phyloP scores from a whole-genome alignment of 2,113 vertebrate species.

The Cyprinodon tularosa region DNA sequence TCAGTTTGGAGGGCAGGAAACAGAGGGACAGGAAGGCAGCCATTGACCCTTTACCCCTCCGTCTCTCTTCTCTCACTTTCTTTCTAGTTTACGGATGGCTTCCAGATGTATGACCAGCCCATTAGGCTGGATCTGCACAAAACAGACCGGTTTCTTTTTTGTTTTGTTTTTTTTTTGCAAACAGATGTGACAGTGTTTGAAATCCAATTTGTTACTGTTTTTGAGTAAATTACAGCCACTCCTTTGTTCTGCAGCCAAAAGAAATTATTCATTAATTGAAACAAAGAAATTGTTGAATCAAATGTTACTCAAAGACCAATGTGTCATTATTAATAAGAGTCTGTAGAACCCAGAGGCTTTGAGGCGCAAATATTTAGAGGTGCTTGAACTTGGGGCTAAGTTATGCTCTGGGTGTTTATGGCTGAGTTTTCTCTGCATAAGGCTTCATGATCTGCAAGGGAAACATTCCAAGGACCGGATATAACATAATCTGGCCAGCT shows the following conservation, averaged over 20 bases:
- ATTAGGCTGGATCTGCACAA: conserved; percentile 42
- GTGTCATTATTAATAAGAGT: conserved; percentile 15
- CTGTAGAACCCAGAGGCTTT: not conserved
- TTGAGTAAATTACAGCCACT: conserved; percentile 42
- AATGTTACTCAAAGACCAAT: conserved; percentile 15
- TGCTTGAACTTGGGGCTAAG: not conserved
- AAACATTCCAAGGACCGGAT: not conserved
- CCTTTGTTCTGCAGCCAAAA: conserved; percentile 36
- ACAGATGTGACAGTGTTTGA: conserved; percentile 43
- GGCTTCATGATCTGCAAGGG: not conserved
- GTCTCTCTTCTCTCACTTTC: conserved; percentile 12
- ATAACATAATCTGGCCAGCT: not conserved
- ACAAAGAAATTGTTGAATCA: conserved; percentile 31
- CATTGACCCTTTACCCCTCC: conserved; percentile 67
- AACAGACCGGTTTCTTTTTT: conserved; percentile 10
- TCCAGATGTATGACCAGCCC: conserved; percentile 72
- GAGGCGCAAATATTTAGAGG: not conserved
- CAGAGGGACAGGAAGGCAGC: conserved; percentile 64
- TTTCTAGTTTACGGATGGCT: conserved; percentile 64
- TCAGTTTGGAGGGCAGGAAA: conserved; percentile 59
- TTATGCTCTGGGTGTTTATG: not conserved
- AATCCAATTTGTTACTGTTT: conserved; percentile 54
- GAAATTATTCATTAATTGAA: conserved; percentile 18
- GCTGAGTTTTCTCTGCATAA: not conserved
- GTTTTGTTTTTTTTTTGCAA: conserved; percentile 25